phyloP scores from a whole-genome alignment of 53 echinoderm and acorn worm genomes.

The Mesocentrotus franciscanus region DNA sequence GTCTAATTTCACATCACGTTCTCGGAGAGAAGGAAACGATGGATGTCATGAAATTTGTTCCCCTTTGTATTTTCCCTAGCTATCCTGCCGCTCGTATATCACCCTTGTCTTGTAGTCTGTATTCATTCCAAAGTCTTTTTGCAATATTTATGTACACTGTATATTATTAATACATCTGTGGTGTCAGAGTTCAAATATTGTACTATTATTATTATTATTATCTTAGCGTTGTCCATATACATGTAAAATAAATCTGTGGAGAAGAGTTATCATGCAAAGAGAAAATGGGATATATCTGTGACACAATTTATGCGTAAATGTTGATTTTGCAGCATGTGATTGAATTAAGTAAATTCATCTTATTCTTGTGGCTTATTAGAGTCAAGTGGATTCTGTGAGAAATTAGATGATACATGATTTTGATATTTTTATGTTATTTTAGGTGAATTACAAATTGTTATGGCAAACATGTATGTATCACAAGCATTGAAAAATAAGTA shows the following conservation, averaged over 20 bases:
- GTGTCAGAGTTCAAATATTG: conserved; percentile 3
- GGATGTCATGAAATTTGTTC: not conserved
- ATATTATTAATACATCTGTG: not conserved
- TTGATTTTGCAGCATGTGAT: not conserved
- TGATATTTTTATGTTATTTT: not conserved
- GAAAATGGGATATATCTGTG: not conserved
- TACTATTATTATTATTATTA: not conserved
- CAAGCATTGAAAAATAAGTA: not conserved
- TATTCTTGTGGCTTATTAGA: not conserved
- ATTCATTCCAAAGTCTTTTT: conserved; percentile 54
- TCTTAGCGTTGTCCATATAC: not conserved
- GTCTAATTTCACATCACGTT: not conserved
- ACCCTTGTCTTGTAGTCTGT: not conserved
- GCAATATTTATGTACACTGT: conserved; percentile 50
- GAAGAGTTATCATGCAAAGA: not conserved
- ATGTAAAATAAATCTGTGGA: not conserved
- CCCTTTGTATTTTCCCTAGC: not conserved
- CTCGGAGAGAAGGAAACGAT: not conserved
- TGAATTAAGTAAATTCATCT: not conserved
- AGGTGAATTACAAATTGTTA: not conserved
- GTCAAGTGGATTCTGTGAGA: not conserved
- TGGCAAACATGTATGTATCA: not conserved
- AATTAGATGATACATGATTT: not conserved
- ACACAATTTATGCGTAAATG: not conserved
- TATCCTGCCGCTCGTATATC: not conserved